Percentiles rank a stretch among this genome's conserved stretches.
phyloP scores from a whole-genome alignment of 1,140 invertebrate species.

The Plutomurus gul region DNA sequence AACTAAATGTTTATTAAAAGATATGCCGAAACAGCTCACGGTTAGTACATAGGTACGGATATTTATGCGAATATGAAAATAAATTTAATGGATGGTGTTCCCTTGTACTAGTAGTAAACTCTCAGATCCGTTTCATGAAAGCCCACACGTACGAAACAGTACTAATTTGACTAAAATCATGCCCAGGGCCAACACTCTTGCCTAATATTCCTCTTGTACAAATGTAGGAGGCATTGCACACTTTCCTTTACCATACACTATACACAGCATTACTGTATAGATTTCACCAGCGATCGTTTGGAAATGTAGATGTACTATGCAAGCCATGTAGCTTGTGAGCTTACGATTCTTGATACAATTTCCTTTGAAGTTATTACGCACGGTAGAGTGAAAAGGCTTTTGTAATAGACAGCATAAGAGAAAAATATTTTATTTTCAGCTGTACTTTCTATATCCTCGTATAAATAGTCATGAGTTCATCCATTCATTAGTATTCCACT shows the following conservation, averaged over 20 bases:
- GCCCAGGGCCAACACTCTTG: not conserved
- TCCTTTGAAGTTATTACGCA: not conserved
- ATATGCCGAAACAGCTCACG: not conserved
- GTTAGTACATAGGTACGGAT: not conserved
- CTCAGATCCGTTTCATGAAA: not conserved
- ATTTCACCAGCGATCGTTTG: too few relatives aligned
- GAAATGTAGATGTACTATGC: too few relatives aligned
- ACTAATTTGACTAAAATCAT: conserved; percentile 25
- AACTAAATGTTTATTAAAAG: too few relatives aligned
- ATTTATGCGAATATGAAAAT: not conserved
- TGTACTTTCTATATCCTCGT: too few relatives aligned
- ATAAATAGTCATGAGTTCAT: too few relatives aligned
- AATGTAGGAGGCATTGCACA: too few relatives aligned
- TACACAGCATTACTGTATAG: not conserved
- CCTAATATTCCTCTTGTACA: too few relatives aligned
- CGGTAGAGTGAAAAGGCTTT: not conserved
- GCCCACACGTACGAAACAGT: not conserved
- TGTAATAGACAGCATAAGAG: not conserved
- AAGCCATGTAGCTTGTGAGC: not conserved
- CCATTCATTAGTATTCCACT: too few relatives aligned
- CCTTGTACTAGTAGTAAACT: not conserved
- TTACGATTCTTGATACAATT: not conserved
- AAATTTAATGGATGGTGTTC: conserved; percentile 14
- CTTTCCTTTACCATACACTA: not conserved
- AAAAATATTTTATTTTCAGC: not conserved